Conservation (phyloP, 2,113 vertebrate species). For the Sinocyclocheilus rhinocerous region DNA sequence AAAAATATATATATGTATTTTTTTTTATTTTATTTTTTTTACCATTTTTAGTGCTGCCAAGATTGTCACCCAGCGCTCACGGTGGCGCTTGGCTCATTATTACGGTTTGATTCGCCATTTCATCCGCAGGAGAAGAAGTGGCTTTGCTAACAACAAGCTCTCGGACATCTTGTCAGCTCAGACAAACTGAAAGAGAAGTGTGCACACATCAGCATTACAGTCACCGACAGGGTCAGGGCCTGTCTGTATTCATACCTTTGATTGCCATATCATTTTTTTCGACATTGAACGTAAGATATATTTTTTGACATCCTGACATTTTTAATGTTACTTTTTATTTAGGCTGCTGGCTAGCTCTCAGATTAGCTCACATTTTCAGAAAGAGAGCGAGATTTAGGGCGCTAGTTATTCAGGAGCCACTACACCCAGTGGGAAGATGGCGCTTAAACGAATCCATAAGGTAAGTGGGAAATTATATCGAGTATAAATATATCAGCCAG, state of each 20-base stretch:
- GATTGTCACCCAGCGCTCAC: background rate
- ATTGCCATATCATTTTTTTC: background rate
- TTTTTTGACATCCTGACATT: background rate
- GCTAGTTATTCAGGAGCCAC: constrained; percentile 21
- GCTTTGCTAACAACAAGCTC: constrained; percentile 28
- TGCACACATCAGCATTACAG: constrained; percentile 7
- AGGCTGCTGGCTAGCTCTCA: constrained; percentile 16
- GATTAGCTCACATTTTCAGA: constrained; percentile 15
- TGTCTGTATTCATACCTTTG: background rate
- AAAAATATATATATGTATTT: too few relatives aligned
- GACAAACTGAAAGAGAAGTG: constrained; percentile 32
- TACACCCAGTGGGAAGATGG: constrained; percentile 66
- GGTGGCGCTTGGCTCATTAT: background rate
- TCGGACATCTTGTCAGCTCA: constrained; percentile 42
- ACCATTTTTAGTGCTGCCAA: background rate
- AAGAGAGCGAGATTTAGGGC: constrained; percentile 22
- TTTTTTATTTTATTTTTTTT: background rate
- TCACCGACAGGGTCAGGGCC: constrained; percentile 19
- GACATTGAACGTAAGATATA: background rate
- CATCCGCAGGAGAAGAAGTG: background rate
- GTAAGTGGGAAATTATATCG: constrained; percentile 51
- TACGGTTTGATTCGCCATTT: background rate
- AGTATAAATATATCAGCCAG: background rate
- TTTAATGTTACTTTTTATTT: constrained; percentile 14
- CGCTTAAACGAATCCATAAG: constrained; percentile 79